A percentile compares a stretch with the other conserved stretches of the same genome.
Conservation (phyloP, 2,797 vertebrate species). For the Coregonus ussuriensis region DNA sequence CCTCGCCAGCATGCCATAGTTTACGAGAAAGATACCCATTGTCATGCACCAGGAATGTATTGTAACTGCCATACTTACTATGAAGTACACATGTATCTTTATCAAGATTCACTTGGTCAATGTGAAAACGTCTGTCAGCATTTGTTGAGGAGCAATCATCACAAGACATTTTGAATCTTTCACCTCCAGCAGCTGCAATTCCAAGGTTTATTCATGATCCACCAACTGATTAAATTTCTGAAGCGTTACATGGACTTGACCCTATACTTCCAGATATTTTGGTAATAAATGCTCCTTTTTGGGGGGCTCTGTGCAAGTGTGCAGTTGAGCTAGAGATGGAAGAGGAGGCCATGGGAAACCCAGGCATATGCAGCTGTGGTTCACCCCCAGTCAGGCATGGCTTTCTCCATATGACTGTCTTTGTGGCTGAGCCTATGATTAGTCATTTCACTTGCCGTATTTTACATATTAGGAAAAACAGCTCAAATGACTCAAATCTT, state of each 20-base stretch:
- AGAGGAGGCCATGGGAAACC: too few species aligned
- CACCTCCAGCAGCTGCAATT: background rate
- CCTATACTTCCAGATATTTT: background rate
- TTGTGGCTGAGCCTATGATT: conserved; percentile 12
- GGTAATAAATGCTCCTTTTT: background rate
- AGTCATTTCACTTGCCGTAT: conserved; percentile 12
- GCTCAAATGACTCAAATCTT: conserved; percentile 1
- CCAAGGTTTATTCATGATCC: background rate
- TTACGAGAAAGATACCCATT: background rate
- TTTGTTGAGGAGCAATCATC: background rate
- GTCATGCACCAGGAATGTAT: background rate
- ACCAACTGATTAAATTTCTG: background rate
- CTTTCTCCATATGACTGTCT: conserved; percentile 27
- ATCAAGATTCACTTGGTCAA: background rate
- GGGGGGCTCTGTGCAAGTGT: too few species aligned
- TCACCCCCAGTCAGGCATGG: background rate
- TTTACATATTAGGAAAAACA: background rate
- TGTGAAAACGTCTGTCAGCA: background rate
- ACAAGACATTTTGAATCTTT: background rate
- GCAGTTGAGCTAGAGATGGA: too few species aligned
- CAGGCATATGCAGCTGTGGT: background rate
- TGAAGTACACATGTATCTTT: background rate
- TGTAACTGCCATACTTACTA: background rate
- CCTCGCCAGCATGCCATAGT: background rate
- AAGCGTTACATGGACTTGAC: background rate